Base-by-base conservation (phyloP, 2,888 invertebrate species). In the Odontocerum albicorne region DNA sequence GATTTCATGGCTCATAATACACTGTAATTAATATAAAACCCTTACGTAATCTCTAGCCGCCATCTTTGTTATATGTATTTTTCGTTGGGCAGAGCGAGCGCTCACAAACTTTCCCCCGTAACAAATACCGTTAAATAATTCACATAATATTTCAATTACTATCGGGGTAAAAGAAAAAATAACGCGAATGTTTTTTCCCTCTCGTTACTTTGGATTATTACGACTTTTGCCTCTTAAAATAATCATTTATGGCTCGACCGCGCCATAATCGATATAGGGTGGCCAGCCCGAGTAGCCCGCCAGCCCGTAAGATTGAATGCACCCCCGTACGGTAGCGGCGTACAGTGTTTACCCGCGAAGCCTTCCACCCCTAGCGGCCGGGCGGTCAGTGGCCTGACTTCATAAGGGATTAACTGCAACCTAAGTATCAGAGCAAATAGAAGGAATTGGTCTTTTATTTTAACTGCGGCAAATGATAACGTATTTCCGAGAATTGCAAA, bases 241-340 rank as follows among this genome's bases (percentile, higher is more conserved):
- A 59, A 59, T 55, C 59, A 59, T 55, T 59, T 59, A 59, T 52
- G 53, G 52, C 31, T 31, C 31, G 44, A 21, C 52, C 49, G 22
- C 35, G 47, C 44, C 45, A 47, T 52, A 52, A 57, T 52, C 57
- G 49, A 57, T 52, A 47, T 13, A 13, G 40, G 38, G 38, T 13
- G 39, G 52, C 19, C 19, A 7, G 4, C 39, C 39, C 15, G 6
- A n/a, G 10, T 15, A 13, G 19, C 40, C 44, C 33, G 40, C 36
- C 40, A 44, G 16, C 51, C 36, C 19, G 15, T 13, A 55, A 60
- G 60, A 57, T 60, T 55, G 60, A 60, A 58, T 60, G 60, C 57
- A 55, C 55, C 52, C 55, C 46, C 51, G n/a, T n/a, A n/a, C n/a
- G n/a, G n/a, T n/a, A n/a, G n/a, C n/a, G n/a, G n/a, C n/a, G n/a